Conservation (phyloP, 2,888 invertebrate genomes). For the Pammene fasciana region DNA sequence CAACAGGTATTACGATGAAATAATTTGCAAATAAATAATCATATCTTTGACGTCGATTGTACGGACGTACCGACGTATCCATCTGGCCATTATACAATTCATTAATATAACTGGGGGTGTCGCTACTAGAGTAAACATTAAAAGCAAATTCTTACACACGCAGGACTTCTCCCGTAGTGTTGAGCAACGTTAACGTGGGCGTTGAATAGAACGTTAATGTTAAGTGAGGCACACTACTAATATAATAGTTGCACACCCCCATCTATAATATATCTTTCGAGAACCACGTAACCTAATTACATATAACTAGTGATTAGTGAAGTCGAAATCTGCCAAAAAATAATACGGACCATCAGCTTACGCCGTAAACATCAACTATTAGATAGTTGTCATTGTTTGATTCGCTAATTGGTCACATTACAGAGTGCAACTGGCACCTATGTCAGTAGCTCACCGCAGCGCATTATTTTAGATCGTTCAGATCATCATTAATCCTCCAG, state of each 20-base stretch:
- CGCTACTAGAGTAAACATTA: not conserved
- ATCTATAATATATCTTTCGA: conserved; percentile 5
- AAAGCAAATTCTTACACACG: not conserved
- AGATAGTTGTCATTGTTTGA: not conserved
- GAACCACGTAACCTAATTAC: not conserved
- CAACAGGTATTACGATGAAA: not conserved
- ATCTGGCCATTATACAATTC: not conserved
- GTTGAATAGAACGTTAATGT: too few relatives aligned
- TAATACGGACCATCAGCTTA: not conserved
- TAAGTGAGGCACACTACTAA: not conserved
- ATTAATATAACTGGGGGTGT: conserved; percentile 4
- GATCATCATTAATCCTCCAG: not conserved
- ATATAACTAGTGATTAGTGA: not conserved
- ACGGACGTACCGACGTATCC: not conserved
- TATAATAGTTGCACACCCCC: not conserved
- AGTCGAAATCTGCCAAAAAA: not conserved
- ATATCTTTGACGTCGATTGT: conserved; percentile 1
- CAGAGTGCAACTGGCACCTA: not conserved
- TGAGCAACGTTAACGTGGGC: not conserved
- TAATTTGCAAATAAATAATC: not conserved
- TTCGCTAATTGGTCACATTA: conserved; percentile 12
- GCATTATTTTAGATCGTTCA: not conserved
- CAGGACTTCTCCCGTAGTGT: not conserved
- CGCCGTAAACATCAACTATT: not conserved
- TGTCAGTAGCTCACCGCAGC: not conserved